Base-by-base conservation (phyloP, 2,888 invertebrate genomes). In the Caenorhabditis sinica region DNA sequence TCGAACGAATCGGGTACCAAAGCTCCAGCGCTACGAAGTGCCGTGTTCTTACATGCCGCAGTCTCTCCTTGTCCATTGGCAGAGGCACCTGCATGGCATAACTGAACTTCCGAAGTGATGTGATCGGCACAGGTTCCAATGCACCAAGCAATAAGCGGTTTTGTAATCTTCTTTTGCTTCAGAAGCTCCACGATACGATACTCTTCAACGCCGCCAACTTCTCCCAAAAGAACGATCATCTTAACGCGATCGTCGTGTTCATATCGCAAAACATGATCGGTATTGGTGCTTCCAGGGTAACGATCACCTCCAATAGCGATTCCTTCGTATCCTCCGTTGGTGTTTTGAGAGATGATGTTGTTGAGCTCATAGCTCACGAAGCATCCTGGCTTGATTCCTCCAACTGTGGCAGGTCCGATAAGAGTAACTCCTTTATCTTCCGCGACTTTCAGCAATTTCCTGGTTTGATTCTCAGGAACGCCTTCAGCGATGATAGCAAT, bases 331-430 rank as follows among this genome's bases (percentile, higher is more conserved):
- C 84, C 86, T 9, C 88, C 87, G 33, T 88, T 96, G 0, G 98
- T 97, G 71, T 97, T 96, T 92, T 97, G 96, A 0, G 97, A 96
- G 84, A 99, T 95, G 63, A 99, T 97, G 93, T 99, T 99, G 94
- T 99, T 99, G 83, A 99, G 94, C 93, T 99, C 99, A 93, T 99
- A 99, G 66, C 97, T 98, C 99, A 99, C 99, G 94, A 99, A 98
- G 93, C 98, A 97, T 0, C 98, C 99, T 0, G 99, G 98, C 92
- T 98, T 98, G 79, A 99, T 96, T 5, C 98, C 99, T 63, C 99
- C 99, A 56, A 99, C 94, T 13, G 93, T 93, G 13, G 93, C 93
- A 15, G 92, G 92, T 1, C 96, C 98, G 90, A 97, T 97, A 60
- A 97, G 96, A 28, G 95, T 95, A 0, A 97, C 96, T 61, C 95